Conservation (phyloP, 2,888 invertebrate species). For the Argynnis bischoffii region DNA sequence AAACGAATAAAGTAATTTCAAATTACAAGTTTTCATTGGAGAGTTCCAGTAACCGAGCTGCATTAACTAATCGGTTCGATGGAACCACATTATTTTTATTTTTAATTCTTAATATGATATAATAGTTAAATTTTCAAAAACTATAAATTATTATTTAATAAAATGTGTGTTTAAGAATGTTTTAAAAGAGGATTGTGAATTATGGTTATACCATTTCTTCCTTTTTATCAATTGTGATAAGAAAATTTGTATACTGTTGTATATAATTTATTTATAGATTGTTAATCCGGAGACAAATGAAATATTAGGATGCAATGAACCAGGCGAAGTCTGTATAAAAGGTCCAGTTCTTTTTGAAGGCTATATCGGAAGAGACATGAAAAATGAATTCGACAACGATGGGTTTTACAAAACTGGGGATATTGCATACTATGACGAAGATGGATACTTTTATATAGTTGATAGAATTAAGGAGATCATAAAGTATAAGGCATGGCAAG, state of each 20-base stretch:
- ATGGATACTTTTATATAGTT: conserved; percentile 62
- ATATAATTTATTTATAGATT: conserved; percentile 49
- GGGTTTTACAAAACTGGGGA: conserved; percentile 67
- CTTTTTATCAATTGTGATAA: not conserved
- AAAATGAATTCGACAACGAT: conserved; percentile 57
- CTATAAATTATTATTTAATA: too few species aligned
- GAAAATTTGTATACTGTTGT: not conserved
- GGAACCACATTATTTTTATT: too few species aligned
- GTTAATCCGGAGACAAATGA: conserved; percentile 59
- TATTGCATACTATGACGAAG: conserved; percentile 63
- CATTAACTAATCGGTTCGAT: too few species aligned
- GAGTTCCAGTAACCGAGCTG: too few species aligned
- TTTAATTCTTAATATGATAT: too few species aligned
- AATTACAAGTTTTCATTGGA: too few species aligned
- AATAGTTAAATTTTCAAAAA: too few species aligned
- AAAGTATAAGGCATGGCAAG: conserved; percentile 68
- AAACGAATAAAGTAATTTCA: too few species aligned
- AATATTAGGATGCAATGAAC: conserved; percentile 55
- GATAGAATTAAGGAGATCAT: conserved; percentile 69
- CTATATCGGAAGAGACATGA: conserved; percentile 55
- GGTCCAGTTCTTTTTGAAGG: conserved; percentile 61
- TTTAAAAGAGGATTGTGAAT: too few species aligned
- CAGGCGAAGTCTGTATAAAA: conserved; percentile 63
- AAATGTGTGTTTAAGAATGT: too few species aligned
- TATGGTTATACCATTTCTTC: not conserved